Base-by-base conservation (phyloP, 2,113 vertebrate species). In the Morone chrysops region DNA sequence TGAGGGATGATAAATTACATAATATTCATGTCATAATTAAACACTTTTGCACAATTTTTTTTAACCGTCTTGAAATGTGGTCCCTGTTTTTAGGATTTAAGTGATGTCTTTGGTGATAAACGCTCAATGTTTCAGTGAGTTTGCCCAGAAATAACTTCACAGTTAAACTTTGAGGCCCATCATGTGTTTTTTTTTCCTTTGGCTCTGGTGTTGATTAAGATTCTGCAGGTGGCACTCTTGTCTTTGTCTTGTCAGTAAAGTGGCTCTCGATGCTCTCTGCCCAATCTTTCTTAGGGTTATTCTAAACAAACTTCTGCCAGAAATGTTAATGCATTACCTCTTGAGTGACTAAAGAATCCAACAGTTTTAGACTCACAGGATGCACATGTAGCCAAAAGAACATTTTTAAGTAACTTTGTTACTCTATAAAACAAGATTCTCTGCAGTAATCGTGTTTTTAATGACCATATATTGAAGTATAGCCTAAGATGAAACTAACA, bases 1-100 rank as follows among this genome's bases (percentile, higher is more conserved):
- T 99, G 95, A 31, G 94, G 41, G 66, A 31, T 2, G 51, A 71
- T 9, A 54, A 53, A n/a, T 48, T 0, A 45, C 0, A 41, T 12
- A 2, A 14, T 14, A 25, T 54, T 68, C 17, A 57, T 31, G 18
- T 71, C n/a, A n/a, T 8, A 17, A 4, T 43, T 4, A 48, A 22
- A 51, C 20, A 66, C 48, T 70, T 68, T 0, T 14, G 5, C 51
- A 63, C 13, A 57, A 48, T 22, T 6, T 22, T 36, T 71, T 51
- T 11, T 0, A 50, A 54, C 17, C 2, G 11, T n/a, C 17, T 20
- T 51, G 41, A 60, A 50, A 43, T 14, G 10, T 16, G 41, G 6
- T 6, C 6, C 3, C 7, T 61, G 14, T 31, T 71, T 73, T 48
- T 5, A 43, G 13, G 48, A 22, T 50, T 18, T 16, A 31, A 54